A percentile compares a stretch with the other conserved stretches of the same genome.
phyloP scores from a whole-genome alignment of 2,113 vertebrate species.

The Glaucidium brasilianum region DNA sequence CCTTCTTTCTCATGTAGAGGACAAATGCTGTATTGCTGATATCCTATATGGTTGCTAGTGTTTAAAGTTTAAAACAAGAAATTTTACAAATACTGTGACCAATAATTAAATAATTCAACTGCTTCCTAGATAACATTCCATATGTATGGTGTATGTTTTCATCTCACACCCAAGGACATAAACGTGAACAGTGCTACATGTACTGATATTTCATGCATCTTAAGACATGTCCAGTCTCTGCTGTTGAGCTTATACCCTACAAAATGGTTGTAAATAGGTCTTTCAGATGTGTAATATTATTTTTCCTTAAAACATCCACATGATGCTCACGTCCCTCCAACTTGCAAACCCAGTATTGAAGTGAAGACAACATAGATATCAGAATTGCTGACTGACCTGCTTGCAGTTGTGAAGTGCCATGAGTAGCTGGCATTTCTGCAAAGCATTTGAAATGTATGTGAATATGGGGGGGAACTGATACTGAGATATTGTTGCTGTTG shows the following conservation, averaged over 20 bases:
- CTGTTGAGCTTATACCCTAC: neutral
- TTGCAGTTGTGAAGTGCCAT: neutral
- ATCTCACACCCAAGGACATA: neutral
- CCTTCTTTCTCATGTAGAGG: neutral
- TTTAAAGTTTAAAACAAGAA: neutral
- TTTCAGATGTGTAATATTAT: neutral
- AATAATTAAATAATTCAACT: neutral
- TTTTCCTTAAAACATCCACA: neutral
- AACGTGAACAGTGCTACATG: neutral
- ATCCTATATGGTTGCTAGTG: neutral
- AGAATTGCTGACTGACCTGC: neutral
- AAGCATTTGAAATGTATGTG: neutral
- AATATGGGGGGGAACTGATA: neutral
- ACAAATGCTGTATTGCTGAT: neutral
- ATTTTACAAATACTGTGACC: neutral
- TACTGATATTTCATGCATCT: neutral
- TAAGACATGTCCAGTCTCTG: neutral
- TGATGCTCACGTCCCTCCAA: neutral
- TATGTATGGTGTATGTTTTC: neutral
- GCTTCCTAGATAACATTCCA: neutral
- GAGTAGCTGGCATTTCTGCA: neutral
- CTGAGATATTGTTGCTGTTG: neutral
- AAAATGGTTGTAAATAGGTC: neutral
- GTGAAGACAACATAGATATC: neutral
- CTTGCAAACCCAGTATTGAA: neutral